Conservation (phyloP, 2,113 vertebrate species). For the Chloroceryle aenea region DNA sequence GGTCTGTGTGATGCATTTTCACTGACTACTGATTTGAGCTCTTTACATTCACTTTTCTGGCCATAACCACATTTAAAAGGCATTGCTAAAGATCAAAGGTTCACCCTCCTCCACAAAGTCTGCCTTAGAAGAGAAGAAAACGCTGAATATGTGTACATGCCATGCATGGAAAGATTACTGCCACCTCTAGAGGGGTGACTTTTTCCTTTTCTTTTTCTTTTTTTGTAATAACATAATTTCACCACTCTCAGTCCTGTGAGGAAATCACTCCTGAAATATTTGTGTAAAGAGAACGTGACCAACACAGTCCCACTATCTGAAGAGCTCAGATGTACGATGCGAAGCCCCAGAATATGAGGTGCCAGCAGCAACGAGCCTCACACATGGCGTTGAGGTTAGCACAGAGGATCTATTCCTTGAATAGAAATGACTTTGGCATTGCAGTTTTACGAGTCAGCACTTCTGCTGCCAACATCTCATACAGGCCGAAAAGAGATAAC, state of each 20-base stretch:
- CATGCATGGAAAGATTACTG: background rate
- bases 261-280: background rate
- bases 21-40: slow-evolving; percentile 23
- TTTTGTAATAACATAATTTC: background rate
- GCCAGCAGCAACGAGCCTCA: background rate
- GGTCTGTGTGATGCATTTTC: background rate
- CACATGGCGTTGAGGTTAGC: background rate
- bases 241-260: background rate
- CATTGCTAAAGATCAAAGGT: slow-evolving; percentile 72
- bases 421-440: background rate
- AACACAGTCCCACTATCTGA: background rate
- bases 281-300: background rate
- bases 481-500: background rate
- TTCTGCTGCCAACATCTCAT: slow-evolving; percentile 13
- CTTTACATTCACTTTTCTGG: slow-evolving; percentile 58
- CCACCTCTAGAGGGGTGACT: background rate
- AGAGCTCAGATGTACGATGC: rapidly evolving
- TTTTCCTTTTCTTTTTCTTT: background rate
- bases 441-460: slow-evolving; percentile 2
- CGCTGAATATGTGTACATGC: slow-evolving; percentile 13
- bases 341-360: background rate
- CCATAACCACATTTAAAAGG: slow-evolving; percentile 76
- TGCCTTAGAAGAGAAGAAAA: slow-evolving; percentile 35
- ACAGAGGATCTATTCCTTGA: background rate
- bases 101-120: slow-evolving; percentile 68